Evolutionary conservation across 1,140 invertebrate genomes (phyloP).

Genomic region (Drosophila santomea): DNA sequence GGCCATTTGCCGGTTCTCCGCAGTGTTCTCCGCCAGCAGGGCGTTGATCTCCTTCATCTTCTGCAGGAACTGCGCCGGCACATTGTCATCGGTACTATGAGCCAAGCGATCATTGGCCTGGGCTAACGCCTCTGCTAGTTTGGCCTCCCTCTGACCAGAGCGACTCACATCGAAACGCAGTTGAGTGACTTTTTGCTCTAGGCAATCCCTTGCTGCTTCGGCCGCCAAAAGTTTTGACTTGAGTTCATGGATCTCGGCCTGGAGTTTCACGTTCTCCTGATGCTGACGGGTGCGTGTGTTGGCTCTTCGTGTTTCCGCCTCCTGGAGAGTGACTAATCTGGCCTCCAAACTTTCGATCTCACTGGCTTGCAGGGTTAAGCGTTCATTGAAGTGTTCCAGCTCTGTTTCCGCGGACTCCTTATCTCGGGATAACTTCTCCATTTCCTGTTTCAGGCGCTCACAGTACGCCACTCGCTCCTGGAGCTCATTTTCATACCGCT

Average conservation of each 20-base stretch:
- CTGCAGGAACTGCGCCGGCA: constrained; percentile 85
- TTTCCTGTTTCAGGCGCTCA: constrained; percentile 85
- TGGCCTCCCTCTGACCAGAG: constrained; percentile 70
- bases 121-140: constrained; percentile 70
- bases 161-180: constrained; percentile 77
- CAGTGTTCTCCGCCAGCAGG: constrained; percentile 84
- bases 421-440: constrained; percentile 76
- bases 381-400: constrained; percentile 79
- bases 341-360: constrained; percentile 81
- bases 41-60: constrained; percentile 86
- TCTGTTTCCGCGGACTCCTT: constrained; percentile 76
- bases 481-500: constrained; percentile 86
- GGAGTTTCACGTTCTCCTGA: constrained; percentile 67
- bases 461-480: constrained; percentile 86
- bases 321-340: constrained; percentile 71
- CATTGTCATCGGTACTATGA: constrained; percentile 65
- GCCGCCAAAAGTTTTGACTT: constrained; percentile 54
- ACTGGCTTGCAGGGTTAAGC: constrained; percentile 68
- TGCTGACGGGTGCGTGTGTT: constrained; percentile 72
- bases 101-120: constrained; percentile 71
- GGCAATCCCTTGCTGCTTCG: constrained; percentile 55
- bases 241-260: constrained; percentile 76
- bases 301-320: constrained; percentile 71
- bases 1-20: constrained; percentile 86
- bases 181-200: constrained; percentile 65